Evolutionary conservation across 2,888 invertebrate genomes (phyloP).

Genomic region (Tortricodes alternella): DNA sequence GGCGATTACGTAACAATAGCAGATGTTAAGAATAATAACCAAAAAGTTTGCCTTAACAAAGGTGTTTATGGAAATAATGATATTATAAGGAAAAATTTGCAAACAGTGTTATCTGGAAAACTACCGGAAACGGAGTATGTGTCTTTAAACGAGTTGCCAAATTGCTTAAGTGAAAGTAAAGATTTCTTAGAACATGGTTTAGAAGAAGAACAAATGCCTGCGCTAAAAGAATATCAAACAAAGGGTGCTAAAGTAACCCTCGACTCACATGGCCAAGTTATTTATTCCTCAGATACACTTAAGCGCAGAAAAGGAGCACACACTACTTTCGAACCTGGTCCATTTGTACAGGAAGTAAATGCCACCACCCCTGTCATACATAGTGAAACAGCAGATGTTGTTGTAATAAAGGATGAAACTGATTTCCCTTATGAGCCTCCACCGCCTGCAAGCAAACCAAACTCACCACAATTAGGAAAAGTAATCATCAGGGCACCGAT

Average conservation of each 20-base stretch:
- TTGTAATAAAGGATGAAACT: conserved; percentile 70
- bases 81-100: conserved; percentile 84
- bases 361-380: conserved; percentile 68
- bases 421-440: conserved; percentile 72
- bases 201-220: conserved; percentile 57
- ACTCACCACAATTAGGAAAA: conserved; percentile 86
- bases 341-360: conserved; percentile 87
- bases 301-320: conserved; percentile 90
- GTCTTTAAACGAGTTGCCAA: conserved; percentile 90
- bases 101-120: conserved; percentile 83
- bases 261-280: conserved; percentile 93
- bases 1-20: conserved; percentile 95
- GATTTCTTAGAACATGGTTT: conserved; percentile 67
- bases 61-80: conserved; percentile 86
- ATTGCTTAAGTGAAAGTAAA: conserved; percentile 68
- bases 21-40: conserved; percentile 91
- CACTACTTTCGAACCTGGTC: conserved; percentile 94
- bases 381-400: conserved; percentile 67
- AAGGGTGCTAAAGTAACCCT: conserved; percentile 91
- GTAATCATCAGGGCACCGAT: conserved; percentile 83
- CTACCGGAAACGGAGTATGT: conserved; percentile 89
- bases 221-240: conserved; percentile 70
- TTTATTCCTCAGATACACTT: conserved; percentile 93
- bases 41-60: conserved; percentile 76
- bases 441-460: conserved; percentile 74